Conservation (phyloP, 2,888 invertebrate genomes). For the Oscheius sp. region DNA sequence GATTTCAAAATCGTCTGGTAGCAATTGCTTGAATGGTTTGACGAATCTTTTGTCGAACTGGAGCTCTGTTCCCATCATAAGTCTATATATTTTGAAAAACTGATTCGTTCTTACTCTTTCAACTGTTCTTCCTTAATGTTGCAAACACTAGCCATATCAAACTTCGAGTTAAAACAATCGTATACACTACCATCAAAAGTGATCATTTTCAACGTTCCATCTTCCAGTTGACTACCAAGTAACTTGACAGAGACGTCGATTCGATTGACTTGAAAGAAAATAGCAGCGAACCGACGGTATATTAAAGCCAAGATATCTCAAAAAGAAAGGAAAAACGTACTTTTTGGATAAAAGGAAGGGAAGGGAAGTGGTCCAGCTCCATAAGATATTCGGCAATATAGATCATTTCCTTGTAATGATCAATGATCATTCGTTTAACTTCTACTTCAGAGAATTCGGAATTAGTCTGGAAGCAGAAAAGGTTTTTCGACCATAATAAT, state of each 20-base stretch:
- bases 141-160: neutral
- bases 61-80: neutral
- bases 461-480: neutral
- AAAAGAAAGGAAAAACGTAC: neutral
- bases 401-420: constrained; percentile 6
- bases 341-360: neutral
- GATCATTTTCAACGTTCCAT: neutral
- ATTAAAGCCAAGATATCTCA: neutral
- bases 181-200: neutral
- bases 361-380: constrained; percentile 10
- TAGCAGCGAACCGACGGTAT: neutral
- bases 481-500: no score
- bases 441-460: neutral
- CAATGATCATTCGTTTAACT: neutral
- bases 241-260: neutral
- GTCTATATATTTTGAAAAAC: neutral
- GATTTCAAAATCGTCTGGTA: constrained; percentile 13
- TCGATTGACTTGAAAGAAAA: neutral
- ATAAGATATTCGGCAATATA: constrained; percentile 5
- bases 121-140: neutral
- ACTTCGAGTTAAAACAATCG: neutral
- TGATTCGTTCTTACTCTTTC: neutral
- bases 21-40: neutral
- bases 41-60: neutral
- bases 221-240: neutral